Evolutionary conservation across 2,113 vertebrate genomes (phyloP).

Genomic region (Agelaius phoeniceus): DNA sequence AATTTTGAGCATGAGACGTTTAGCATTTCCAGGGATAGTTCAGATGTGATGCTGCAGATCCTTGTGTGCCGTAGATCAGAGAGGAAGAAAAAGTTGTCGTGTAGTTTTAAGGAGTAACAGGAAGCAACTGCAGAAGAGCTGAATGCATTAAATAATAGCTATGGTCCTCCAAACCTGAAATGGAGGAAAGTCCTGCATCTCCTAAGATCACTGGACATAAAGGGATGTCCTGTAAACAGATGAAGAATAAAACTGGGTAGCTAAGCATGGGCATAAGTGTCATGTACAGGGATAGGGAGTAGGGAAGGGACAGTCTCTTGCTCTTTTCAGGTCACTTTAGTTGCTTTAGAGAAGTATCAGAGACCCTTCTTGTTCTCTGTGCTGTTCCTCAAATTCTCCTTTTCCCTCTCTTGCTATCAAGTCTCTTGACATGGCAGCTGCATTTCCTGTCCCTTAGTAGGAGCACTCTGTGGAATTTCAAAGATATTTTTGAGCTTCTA

Average conservation of each 20-base stretch:
- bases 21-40: not conserved
- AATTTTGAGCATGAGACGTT: not conserved
- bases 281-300: fast-evolving
- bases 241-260: not conserved
- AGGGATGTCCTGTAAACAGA: not conserved
- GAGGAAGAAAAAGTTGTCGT: not conserved
- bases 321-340: not conserved
- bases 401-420: not conserved
- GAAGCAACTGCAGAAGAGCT: not conserved
- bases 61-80: not conserved
- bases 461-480: not conserved
- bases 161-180: not conserved
- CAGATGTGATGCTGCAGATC: not conserved
- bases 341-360: not conserved
- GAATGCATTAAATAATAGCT: not conserved
- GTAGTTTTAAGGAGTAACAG: not conserved
- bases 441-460: not conserved
- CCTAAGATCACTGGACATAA: not conserved
- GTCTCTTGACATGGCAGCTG: not conserved
- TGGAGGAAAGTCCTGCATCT: not conserved
- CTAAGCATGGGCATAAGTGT: not conserved
- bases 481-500: not conserved
- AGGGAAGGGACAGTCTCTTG: not conserved
- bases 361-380: not conserved
- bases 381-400: not conserved